Base-by-base conservation (phyloP, 2,113 vertebrate genomes). In the Corydoras sp. region DNA sequence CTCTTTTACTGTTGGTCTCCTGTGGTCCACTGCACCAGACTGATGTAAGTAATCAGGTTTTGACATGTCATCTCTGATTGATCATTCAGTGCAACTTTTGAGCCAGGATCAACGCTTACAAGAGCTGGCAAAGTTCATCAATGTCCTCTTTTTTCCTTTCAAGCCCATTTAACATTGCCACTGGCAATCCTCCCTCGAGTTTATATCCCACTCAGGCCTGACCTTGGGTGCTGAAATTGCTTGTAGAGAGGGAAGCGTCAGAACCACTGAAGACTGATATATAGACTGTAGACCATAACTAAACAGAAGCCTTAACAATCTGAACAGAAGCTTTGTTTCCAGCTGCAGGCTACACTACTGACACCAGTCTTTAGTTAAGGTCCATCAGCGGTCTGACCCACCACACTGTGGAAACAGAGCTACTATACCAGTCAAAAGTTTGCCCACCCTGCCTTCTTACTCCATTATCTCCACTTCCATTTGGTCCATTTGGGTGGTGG, bases 151-250 rank as follows among this genome's bases (percentile, higher is more conserved):
- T 35, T 60, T 66, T 59, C 29, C 13, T 66, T 24, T 4, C 14
- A n/a, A 63, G 35, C 31, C 49, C 50, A 64, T 75, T 78, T 68
- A 71, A 71, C 65, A 53, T 31, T 8, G 60, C 62, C 35, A 30
- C 65, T 53, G 65, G 63, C 53, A 70, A 59, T 74, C 53, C 43
- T 71, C 69, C 29, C 48, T 55, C 9, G 55, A 69, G 64, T 71
- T 78, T 75, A 78, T 68, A 68, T 68, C 55, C 72, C 50, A 61
- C 31, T 58, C 68, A 75, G 43, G 13, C 31, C 54, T 35, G 69
- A 75, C 77, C 73, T 78, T 75, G 69, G 65, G 12, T 30, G 59
- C 63, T n/a, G 48, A 62, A 67, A 73, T 67, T 29, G 72, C 72
- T 67, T 18, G 62, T 5, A 65, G 73, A 56, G 56, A 62, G 32